phyloP scores from a whole-genome alignment of 2,113 vertebrate genomes.

The Salvator merianae region DNA sequence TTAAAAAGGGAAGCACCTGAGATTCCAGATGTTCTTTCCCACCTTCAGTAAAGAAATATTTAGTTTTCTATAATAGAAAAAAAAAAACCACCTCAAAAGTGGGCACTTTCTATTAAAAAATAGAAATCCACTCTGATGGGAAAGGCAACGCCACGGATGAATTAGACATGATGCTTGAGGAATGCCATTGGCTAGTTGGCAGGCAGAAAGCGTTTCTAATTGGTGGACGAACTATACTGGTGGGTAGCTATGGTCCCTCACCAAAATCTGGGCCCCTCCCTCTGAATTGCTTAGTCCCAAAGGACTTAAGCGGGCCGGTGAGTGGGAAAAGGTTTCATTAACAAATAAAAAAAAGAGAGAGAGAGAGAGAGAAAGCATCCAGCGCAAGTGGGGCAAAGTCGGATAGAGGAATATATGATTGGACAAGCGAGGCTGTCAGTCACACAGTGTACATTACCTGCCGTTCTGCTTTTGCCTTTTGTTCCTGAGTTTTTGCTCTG shows the following conservation, averaged over 20 bases:
- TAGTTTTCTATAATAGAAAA: neutral
- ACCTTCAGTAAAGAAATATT: constrained; percentile 13
- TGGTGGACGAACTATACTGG: constrained; percentile 6
- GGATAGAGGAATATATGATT: constrained; percentile 17
- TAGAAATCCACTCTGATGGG: constrained; percentile 15
- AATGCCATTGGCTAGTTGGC: constrained; percentile 22
- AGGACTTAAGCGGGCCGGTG: constrained; percentile 21
- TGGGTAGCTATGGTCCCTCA: constrained; percentile 8
- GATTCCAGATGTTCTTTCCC: constrained; percentile 10
- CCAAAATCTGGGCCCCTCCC: constrained; percentile 11
- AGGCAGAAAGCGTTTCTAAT: neutral
- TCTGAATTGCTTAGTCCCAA: constrained; percentile 19
- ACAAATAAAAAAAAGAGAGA: neutral
- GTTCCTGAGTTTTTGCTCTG: neutral
- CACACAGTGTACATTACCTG: neutral
- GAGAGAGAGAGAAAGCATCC: neutral
- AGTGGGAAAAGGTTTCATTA: constrained; percentile 34
- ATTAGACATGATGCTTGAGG: constrained; percentile 30
- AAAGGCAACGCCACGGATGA: constrained; percentile 17
- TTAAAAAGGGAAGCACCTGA: neutral
- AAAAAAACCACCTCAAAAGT: constrained; percentile 16
- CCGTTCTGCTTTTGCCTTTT: neutral
- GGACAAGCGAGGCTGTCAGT: constrained; percentile 23
- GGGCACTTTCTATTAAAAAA: constrained; percentile 34
- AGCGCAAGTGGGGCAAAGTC: constrained; percentile 5